A percentile compares a stretch with the other conserved stretches of the same genome.
Evolutionary conservation across 2,797 vertebrate genomes (phyloP).

Genomic region (Morus bassanus): DNA sequence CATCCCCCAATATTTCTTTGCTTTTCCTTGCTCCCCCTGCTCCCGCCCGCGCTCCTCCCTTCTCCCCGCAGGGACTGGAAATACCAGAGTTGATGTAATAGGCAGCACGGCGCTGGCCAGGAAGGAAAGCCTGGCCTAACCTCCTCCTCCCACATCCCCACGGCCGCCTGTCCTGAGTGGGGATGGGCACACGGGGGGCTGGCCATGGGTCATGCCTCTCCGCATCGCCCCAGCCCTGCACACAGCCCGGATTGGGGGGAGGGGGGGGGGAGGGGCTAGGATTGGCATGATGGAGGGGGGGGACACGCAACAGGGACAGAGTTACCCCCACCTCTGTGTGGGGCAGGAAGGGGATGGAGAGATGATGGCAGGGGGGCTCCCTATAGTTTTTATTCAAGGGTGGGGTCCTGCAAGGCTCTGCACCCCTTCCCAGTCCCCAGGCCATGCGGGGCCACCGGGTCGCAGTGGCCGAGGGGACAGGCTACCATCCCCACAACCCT

Average conservation of each 20-base stretch:
- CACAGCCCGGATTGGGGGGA: background rate
- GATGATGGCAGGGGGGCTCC: background rate
- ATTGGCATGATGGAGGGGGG: background rate
- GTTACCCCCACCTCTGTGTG: background rate
- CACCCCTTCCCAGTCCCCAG: fast-evolving
- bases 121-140: conserved; percentile 12
- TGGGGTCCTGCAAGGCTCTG: fast-evolving
- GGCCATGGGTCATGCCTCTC: fast-evolving
- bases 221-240: fast-evolving
- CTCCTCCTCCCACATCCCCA: background rate
- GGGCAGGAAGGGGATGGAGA: background rate
- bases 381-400: background rate
- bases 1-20: background rate
- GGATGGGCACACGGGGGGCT: background rate
- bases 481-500: too few species aligned
- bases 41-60: background rate
- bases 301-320: background rate
- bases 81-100: conserved; percentile 58
- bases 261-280: too few species aligned
- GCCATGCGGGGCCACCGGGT: background rate
- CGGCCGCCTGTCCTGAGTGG: background rate
- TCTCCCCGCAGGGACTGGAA: conserved; percentile 50
- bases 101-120: background rate
- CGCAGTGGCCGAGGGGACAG: background rate
- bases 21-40: background rate